phyloP scores from a whole-genome alignment of 2,888 invertebrate genomes.

The Hymenopus coronatus region DNA sequence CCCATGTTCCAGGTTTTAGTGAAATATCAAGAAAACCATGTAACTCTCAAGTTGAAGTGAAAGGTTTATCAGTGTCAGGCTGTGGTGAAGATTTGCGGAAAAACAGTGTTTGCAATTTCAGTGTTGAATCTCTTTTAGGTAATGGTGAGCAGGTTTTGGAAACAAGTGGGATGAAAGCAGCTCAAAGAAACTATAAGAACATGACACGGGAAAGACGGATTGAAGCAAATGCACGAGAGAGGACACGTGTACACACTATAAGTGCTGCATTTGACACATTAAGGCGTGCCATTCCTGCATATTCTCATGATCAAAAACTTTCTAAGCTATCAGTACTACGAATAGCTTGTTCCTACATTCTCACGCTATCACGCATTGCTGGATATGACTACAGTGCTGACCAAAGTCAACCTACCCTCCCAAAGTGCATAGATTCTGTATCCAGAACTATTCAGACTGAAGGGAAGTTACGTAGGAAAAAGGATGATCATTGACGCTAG shows the following conservation, averaged over 20 bases:
- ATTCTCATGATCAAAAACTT: constrained; percentile 89
- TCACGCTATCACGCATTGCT: constrained; percentile 76
- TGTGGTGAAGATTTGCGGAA: neutral
- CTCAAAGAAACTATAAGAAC: constrained; percentile 87
- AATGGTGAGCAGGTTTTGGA: neutral
- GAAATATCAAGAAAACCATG: neutral
- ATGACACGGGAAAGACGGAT: constrained; percentile 91
- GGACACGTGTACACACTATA: constrained; percentile 92
- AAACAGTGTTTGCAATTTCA: constrained; percentile 11
- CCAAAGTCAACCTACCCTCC: constrained; percentile 59
- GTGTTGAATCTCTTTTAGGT: constrained; percentile 27
- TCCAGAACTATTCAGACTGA: constrained; percentile 90
- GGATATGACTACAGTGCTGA: constrained; percentile 65
- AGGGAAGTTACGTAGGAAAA: constrained; percentile 82
- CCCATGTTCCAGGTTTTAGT: neutral
- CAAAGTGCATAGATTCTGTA: constrained; percentile 80
- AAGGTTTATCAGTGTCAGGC: neutral
- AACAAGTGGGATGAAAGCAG: neutral
- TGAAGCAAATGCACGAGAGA: constrained; percentile 90
- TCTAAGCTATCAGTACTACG: constrained; percentile 89
- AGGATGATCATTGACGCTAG: constrained; percentile 59
- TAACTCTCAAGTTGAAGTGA: neutral
- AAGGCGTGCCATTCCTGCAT: constrained; percentile 79
- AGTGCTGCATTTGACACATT: constrained; percentile 93
- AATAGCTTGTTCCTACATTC: constrained; percentile 91